Evolutionary conservation across 2,113 vertebrate genomes (phyloP).

Genomic region (Galemys pyrenaicus): DNA sequence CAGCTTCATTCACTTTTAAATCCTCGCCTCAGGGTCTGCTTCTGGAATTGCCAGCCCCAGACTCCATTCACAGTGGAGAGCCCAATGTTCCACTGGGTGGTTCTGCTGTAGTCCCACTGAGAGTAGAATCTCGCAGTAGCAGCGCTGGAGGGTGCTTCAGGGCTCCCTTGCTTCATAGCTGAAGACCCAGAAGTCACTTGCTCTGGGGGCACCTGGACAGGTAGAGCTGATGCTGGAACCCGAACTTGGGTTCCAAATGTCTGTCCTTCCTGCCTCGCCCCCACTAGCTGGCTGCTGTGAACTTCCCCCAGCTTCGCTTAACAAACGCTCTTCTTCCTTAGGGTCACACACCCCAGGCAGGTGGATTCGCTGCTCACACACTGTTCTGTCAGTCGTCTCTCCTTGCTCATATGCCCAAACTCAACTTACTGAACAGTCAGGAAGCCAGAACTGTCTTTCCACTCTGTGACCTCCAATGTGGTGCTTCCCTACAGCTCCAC

Average conservation of each 20-base stretch:
- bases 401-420: not conserved
- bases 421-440: constrained; percentile 59
- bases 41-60: not conserved
- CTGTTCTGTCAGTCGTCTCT: not conserved
- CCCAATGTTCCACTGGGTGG: not conserved
- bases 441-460: constrained; percentile 42
- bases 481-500: not conserved
- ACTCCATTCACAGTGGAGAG: not conserved
- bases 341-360: constrained; percentile 1
- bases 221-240: not conserved
- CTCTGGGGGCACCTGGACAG: not conserved
- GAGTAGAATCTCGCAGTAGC: not conserved
- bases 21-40: not conserved
- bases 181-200: not conserved
- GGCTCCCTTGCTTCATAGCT: not conserved
- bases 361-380: not conserved
- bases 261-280: not conserved
- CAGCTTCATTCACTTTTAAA: not conserved
- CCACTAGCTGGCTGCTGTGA: constrained; percentile 42
- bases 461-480: constrained; percentile 25
- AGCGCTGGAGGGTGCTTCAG: not conserved
- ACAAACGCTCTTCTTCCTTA: constrained; percentile 37
- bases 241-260: not conserved
- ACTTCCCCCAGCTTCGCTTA: constrained; percentile 62
- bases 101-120: not conserved